These are phyloP conservation scores for Cabera pusaria DNA, from an alignment of 2,888 invertebrate species.

Conservation along the genomic window DNA sequence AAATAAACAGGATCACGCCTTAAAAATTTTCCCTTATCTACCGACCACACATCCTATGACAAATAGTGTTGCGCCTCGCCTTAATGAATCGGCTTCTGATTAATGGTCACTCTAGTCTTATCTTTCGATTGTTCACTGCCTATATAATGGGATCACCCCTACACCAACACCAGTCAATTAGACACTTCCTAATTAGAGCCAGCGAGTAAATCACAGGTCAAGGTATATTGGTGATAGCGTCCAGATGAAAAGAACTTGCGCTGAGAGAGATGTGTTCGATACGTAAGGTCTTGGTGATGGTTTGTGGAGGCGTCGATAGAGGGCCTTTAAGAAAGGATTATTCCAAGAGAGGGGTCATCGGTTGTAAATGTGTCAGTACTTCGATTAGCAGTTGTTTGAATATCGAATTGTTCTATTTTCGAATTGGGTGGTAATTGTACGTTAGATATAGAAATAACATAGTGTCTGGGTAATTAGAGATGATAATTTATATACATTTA, in stretches of 20 bases:
- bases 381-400: too few species aligned
- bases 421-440: too few species aligned
- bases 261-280: too few species aligned
- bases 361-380: too few species aligned
- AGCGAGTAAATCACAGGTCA: slow-evolving; percentile 29
- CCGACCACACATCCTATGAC: slow-evolving; percentile 68
- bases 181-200: slow-evolving; percentile 25
- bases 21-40: slow-evolving; percentile 44
- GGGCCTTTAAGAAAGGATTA: background rate
- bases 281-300: too few species aligned
- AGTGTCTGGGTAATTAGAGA: too few species aligned
- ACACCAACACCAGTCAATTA: slow-evolving; percentile 31
- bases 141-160: slow-evolving; percentile 70
- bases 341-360: slow-evolving; percentile 2
- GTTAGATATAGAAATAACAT: too few species aligned
- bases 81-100: slow-evolving; percentile 78
- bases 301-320: too few species aligned
- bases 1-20: slow-evolving; percentile 22
- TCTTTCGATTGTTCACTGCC: slow-evolving; percentile 61
- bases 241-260: too few species aligned
- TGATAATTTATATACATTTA: too few species aligned
- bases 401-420: too few species aligned
- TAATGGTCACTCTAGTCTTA: slow-evolving; percentile 71
- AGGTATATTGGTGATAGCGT: slow-evolving; percentile 17
- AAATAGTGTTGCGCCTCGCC: slow-evolving; percentile 61